Percentiles rank a stretch among this genome's conserved stretches.
Conservation (phyloP, 2,113 vertebrate genomes). For the Corythoichthys intestinalis region DNA sequence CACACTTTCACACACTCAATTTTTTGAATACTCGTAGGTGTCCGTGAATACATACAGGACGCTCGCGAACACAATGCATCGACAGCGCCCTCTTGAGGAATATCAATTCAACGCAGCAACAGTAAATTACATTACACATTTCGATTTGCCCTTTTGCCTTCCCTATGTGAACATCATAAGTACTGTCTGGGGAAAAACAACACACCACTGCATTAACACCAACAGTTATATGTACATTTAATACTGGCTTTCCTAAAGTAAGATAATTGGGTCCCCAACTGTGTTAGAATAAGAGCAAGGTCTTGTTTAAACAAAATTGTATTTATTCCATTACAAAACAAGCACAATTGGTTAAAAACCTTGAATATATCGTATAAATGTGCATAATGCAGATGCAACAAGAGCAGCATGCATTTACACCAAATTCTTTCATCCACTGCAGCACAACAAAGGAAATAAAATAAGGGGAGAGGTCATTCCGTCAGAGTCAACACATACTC, state of each 20-base stretch:
- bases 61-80: too few species aligned
- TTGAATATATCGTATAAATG: constrained; percentile 28
- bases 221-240: not conserved
- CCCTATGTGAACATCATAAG: too few species aligned
- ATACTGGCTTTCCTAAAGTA: not conserved
- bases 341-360: constrained; percentile 55
- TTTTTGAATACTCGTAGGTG: too few species aligned
- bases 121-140: too few species aligned
- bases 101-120: not conserved
- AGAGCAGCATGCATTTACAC: constrained; percentile 19
- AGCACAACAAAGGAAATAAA: constrained; percentile 11
- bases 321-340: constrained; percentile 50
- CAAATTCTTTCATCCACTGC: constrained; percentile 8
- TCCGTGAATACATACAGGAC: too few species aligned
- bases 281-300: not conserved
- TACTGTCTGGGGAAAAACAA: not conserved
- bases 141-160: too few species aligned
- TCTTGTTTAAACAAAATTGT: constrained; percentile 27
- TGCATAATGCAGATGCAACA: constrained; percentile 14
- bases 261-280: not conserved
- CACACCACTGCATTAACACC: not conserved
- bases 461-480: not conserved
- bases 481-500: constrained; percentile 8
- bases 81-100: not conserved
- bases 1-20: too few species aligned